Evolutionary conservation across 2,888 invertebrate species (phyloP).

Genomic region (Diaperis boleti): DNA sequence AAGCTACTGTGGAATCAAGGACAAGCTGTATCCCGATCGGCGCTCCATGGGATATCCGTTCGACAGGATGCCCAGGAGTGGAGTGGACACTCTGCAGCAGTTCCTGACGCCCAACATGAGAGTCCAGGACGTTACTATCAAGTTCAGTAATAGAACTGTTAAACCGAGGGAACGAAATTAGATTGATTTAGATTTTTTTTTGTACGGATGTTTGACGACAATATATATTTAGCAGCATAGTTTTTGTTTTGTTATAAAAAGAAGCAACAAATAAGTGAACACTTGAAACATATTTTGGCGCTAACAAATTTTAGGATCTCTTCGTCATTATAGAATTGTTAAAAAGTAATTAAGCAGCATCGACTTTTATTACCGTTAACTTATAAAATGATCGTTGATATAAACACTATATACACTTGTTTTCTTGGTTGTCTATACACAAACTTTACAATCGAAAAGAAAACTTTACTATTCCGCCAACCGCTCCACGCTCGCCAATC

Average conservation of each 20-base stretch:
- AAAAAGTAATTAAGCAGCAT: too few relatives aligned
- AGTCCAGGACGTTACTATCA: slow-evolving; percentile 73
- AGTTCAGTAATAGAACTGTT: slow-evolving; percentile 71
- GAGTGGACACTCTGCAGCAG: slow-evolving; percentile 71
- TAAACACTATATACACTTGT: too few relatives aligned
- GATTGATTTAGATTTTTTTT: too few relatives aligned
- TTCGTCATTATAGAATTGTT: too few relatives aligned
- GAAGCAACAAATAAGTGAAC: too few relatives aligned
- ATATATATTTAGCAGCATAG: too few relatives aligned
- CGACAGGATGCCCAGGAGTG: slow-evolving; percentile 74
- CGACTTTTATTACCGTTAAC: too few relatives aligned
- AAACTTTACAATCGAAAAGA: neutral
- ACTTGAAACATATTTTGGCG: too few relatives aligned
- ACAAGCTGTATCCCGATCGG: slow-evolving; percentile 83
- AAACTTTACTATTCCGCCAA: neutral
- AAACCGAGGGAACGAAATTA: slow-evolving; percentile 46
- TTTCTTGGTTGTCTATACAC: neutral
- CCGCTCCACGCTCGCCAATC: slow-evolving; percentile 1
- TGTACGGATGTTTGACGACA: too few relatives aligned
- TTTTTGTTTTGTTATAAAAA: too few relatives aligned
- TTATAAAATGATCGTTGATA: too few relatives aligned
- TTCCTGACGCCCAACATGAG: slow-evolving; percentile 84
- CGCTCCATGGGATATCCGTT: slow-evolving; percentile 89
- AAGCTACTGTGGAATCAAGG: slow-evolving; percentile 83
- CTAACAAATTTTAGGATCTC: too few relatives aligned